Percentiles rank a stretch among this genome's conserved stretches.
phyloP scores from a whole-genome alignment of 1,140 invertebrate genomes.

The Teleogryllus occipitalis region DNA sequence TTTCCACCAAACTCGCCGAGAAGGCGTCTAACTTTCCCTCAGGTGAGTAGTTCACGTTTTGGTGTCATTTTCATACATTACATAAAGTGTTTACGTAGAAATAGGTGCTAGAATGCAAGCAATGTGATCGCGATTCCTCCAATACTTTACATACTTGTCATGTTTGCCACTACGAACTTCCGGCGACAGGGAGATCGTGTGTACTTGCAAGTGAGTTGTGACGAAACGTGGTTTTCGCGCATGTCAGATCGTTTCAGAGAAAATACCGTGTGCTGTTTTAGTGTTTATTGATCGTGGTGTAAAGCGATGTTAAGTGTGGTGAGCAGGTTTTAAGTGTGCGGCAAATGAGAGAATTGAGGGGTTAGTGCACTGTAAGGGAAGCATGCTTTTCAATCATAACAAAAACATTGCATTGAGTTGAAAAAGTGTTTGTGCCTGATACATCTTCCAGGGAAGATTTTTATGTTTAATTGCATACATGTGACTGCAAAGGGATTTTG shows the following conservation, averaged over 20 bases:
- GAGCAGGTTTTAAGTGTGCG: conserved; percentile 14
- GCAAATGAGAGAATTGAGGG: conserved; percentile 13
- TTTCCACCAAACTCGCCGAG: conserved; percentile 44
- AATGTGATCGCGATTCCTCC: conserved; percentile 64
- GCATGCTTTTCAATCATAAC: background rate
- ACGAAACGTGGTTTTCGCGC: conserved; percentile 19
- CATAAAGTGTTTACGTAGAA: conserved; percentile 32
- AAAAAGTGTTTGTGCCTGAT: background rate
- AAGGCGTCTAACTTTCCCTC: conserved; percentile 49
- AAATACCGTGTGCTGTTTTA: conserved; percentile 18
- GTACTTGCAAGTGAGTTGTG: conserved; percentile 17
- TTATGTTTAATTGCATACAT: too few relatives aligned
- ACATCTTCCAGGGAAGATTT: too few relatives aligned
- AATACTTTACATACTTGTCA: conserved; percentile 73
- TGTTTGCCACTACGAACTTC: conserved; percentile 51
- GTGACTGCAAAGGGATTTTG: too few relatives aligned
- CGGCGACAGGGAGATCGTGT: conserved; percentile 34
- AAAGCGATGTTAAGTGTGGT: conserved; percentile 18
- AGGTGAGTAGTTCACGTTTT: conserved; percentile 48
- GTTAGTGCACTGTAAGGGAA: conserved; percentile 16
- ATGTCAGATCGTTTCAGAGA: conserved; percentile 15
- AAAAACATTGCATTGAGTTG: background rate
- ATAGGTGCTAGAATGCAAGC: conserved; percentile 55
- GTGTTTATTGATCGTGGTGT: conserved; percentile 22
- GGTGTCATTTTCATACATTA: conserved; percentile 26